Base-by-base conservation (phyloP, 2,888 invertebrate genomes). In the Rambutsinella grinnellia region DNA sequence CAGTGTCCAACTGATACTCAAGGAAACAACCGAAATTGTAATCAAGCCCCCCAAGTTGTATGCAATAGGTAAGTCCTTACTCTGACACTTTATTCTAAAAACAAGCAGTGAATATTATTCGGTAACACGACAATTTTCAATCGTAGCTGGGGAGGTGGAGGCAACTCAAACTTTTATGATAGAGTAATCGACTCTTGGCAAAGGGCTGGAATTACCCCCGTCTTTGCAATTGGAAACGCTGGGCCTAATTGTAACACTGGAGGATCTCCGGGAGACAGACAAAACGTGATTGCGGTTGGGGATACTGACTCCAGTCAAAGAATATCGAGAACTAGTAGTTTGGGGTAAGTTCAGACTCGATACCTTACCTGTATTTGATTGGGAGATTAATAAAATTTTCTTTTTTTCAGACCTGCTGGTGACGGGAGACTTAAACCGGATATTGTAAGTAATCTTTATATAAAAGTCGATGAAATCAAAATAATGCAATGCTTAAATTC, bases 241-340 rank as follows among this genome's bases (percentile, higher is more conserved):
- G 67, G 67, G 23, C 49, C 47, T 1, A 27, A 27, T 0, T 67
- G 67, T 27, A 26, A 17, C 0, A 67, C 56, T 0, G 67, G 49
- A 2, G 28, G 49, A 13, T 58, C 49, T 15, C 67, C 69, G 49
- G 69, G 61, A 10, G 69, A 69, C 23, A 15, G 26, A 1, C 27
- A 26, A 1, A 53, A 61, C 6, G 61, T 58, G 17, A 68, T 68
- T 28, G 58, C 24, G 1, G 58, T 60, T 3, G 68, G 68, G 15
- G 49, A 49, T 10, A 67, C 67, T 1, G 67, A 67, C 1, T 3
- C n/a, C 2, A 21, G 21, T 21, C 27, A 67, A 19, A 5, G n/a
- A 27, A 67, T 67, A 28, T 67, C 67, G 6, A 3, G 0, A 2
- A 49, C 49, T 26, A 57, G 57, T 26, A 67, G 67, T 27, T 6